Evolutionary conservation across 2,888 invertebrate genomes (phyloP), one percentile per base, ranked within the genome.

Genomic region (Uropetala carovei): DNA sequence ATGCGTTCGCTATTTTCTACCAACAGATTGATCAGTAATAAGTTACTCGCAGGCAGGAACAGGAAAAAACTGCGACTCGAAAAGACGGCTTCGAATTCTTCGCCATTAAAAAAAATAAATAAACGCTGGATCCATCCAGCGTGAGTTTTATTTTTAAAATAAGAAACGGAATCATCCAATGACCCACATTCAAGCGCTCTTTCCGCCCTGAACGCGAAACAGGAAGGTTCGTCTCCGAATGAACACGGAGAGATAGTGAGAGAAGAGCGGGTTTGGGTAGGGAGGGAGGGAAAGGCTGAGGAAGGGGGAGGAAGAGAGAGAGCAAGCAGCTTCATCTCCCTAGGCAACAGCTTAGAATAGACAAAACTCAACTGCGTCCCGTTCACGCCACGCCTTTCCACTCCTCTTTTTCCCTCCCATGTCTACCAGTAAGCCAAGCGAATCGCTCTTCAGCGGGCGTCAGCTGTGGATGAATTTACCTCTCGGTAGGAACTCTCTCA

Each of bases 381-480:
- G n/a, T 3, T 18, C 75, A 22, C 75, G n/a, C 27, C 5, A n/a
- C n/a, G n/a, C 75, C 22, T 18, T 11, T 10, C 27, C 14, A 75
- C 75, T 18, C 18, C 75, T 2, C 75, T n/a, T 75, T 27, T 75
- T 18, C 27, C 10, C n/a, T 75, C 11, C n/a, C 22, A 75, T 22
- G 27, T 75, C 75, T n/a, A 11, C 75, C 75, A n/a, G 22, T 75
- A 75, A 75, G 75, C 75, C 75, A 43, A 75, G 75, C 75, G 75
- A 75, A 75, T 75, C 75, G 16, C 14, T 82, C 43, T 14, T 82
- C 82, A 82, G 30, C 5, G 16, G 30, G 82, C 13, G 30, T 81
- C 81, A 81, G 81, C 81, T 81, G 81, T 14, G 30, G 30, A 81
- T 27, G 27, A 81, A 27, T 81, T 81, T 30, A 30, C 81, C 27